Evolutionary conservation across 2,113 vertebrate genomes (phyloP), one percentile per base, ranked within the genome.

Genomic region (Ptilonorhynchus violaceus): DNA sequence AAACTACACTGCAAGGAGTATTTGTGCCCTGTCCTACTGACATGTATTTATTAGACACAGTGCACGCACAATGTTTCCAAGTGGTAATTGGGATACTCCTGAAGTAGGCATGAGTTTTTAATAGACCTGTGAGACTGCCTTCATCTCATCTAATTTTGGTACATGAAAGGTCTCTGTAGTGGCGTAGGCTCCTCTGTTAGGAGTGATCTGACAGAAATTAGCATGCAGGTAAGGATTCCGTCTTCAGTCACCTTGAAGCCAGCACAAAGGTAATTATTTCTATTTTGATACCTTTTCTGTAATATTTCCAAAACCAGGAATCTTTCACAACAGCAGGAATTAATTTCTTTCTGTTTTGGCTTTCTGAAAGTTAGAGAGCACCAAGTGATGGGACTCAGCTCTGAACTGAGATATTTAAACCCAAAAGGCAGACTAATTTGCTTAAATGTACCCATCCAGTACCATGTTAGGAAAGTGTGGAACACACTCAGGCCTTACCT

Each of bases 211-310:
- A 47, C 50, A 77, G 46, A 93, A 95, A 95, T 83, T 88, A 85
- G 3, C 33, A 83, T 90, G 63, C 85, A 66, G 59, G 49, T 53
- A 59, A 79, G 16, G 11, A 86, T 69, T 94, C 13, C 55, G 86
- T 50, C 35, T 92, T 44, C 68, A 70, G 59, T 92, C 63, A 97
- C 88, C 88, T 88, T 95, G 94, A 80, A 91, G 33, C 8, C 63
- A 58, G 9, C 18, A 80, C 33, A 73, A 92, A 92, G 25, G 37
- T 73, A 93, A 73, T 88, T 90, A 83, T 90, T 86, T 83, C 27
- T 70, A 27, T 86, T 94, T 94, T 92, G 82, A 88, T 80, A 50
- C 6, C 7, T 91, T 69, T 68, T 90, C 37, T 55, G 37, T 86
- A 90, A 37, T 69, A 76, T 73, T 90, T 96, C 50, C 37, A 44